Conservation (phyloP, 2,113 vertebrate genomes). For the Cephalopterus ornatus region DNA sequence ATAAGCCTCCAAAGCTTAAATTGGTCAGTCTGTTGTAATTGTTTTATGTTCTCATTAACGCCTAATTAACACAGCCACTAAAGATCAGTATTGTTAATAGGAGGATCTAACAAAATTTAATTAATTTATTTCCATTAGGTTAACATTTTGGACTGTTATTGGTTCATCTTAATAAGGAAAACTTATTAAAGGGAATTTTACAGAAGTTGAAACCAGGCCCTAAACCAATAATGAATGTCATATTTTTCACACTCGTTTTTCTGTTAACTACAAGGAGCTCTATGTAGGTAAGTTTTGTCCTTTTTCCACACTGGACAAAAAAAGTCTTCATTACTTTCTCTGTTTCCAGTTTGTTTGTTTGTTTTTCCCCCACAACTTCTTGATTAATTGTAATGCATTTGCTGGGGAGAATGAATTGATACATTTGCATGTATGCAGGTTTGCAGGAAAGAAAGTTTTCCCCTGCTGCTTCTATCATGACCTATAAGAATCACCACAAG, state of each 20-base stretch:
- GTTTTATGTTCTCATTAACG: conserved; percentile 26
- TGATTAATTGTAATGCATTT: not conserved
- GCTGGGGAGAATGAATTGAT: not conserved
- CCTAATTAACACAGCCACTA: conserved; percentile 23
- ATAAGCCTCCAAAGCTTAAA: not conserved
- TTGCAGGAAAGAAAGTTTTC: not conserved
- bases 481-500: not conserved
- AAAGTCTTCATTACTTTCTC: not conserved
- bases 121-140: conserved; percentile 24
- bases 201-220: not conserved
- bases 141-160: conserved; percentile 3
- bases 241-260: not conserved
- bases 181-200: not conserved
- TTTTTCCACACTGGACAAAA: not conserved
- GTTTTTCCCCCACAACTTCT: not conserved
- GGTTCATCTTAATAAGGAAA: not conserved
- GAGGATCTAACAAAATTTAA: conserved; percentile 41
- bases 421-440: not conserved
- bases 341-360: not conserved
- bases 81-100: conserved; percentile 25
- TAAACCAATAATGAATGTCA: not conserved
- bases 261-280: not conserved
- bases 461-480: fast-evolving
- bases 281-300: not conserved
- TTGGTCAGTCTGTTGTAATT: not conserved